Evolutionary conservation across 1,140 invertebrate genomes (phyloP), one percentile per base, ranked within the genome.

Genomic region (Choristoneura fumiferana): DNA sequence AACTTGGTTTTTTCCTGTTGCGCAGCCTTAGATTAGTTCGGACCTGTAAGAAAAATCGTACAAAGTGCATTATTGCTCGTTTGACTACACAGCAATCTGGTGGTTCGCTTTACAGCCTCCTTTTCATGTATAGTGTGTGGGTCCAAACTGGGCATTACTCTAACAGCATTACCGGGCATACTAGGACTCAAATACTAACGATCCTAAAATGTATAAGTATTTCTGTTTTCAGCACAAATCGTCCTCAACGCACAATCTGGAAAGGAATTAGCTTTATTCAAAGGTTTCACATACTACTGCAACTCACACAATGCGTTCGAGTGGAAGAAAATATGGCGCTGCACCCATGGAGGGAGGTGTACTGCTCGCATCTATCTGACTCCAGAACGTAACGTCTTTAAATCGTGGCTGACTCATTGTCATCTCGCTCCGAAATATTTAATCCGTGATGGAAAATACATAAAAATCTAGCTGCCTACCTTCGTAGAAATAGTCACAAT

Each of bases 221-320:
- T 53, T n/a, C 18, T 8, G 1, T 43, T 43, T 37, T 12, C 35
- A 54, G 53, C 35, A 14, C 14, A 36, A 14, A 15, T 36, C n/a
- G 53, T 54, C 5, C 8, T 15, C 34, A 54, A 36, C 34, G 15
- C 53, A 9, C n/a, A n/a, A n/a, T 12, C 33, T n/a, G 53, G 53
- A 36, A 54, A 54, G 15, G 12, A 37, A 8, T 8, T 54, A 12
- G 33, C 17, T 1, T 8, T 54, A 3, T 54, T 17, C 53, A 37
- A 54, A 17, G 53, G 53, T 6, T 54, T 14, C 52, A 54, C 34
- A 6, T 36, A 18, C 8, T 54, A 54, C 34, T 35, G 33, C n/a
- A 54, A 36, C 5, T 14, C 12, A 34, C 10, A 4, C 12, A 54
- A 54, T 10, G 34, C 52, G 8, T 1, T 14, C 5, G 10, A 15